These are phyloP conservation scores for Emys orbicularis DNA, from an alignment of 2,797 vertebrate species.

Conservation along the genomic window DNA sequence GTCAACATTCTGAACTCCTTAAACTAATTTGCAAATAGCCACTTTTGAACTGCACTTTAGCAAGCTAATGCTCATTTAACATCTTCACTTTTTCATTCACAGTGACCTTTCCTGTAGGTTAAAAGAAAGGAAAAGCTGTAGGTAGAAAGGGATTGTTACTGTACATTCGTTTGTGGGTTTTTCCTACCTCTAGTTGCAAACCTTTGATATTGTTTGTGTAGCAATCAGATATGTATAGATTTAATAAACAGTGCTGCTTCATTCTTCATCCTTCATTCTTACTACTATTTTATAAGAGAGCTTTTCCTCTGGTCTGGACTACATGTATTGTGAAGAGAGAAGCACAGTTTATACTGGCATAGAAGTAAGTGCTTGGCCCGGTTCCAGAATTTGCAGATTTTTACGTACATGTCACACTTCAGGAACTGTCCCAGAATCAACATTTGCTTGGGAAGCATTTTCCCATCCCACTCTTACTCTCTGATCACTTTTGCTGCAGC, in stretches of 20 bases:
- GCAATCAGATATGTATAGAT: neutral
- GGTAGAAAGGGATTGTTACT: neutral
- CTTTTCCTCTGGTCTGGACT: constrained; percentile 26
- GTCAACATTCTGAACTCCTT: constrained; percentile 25
- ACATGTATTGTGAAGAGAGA: neutral
- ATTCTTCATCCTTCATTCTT: neutral
- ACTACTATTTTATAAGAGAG: neutral
- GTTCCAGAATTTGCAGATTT: constrained; percentile 67
- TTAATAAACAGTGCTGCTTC: neutral
- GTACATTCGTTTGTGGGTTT: neutral
- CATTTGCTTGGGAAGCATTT: constrained; percentile 58
- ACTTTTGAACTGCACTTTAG: constrained; percentile 30
- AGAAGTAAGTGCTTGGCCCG: constrained; percentile 22
- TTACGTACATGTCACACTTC: constrained; percentile 37
- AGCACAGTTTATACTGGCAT: constrained; percentile 67
- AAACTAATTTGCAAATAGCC: constrained; percentile 34
- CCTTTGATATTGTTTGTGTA: neutral
- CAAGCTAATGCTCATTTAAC: constrained; percentile 45
- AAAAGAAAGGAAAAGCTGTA: neutral
- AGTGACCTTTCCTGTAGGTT: neutral
- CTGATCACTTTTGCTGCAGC: constrained; percentile 1
- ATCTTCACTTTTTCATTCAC: neutral
- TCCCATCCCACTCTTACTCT: constrained; percentile 52
- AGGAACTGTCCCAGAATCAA: constrained; percentile 69
- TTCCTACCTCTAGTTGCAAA: neutral